Evolutionary conservation across 2,888 invertebrate genomes (phyloP), one percentile per base, ranked within the genome.

Genomic region (Scaptomyza parva): DNA sequence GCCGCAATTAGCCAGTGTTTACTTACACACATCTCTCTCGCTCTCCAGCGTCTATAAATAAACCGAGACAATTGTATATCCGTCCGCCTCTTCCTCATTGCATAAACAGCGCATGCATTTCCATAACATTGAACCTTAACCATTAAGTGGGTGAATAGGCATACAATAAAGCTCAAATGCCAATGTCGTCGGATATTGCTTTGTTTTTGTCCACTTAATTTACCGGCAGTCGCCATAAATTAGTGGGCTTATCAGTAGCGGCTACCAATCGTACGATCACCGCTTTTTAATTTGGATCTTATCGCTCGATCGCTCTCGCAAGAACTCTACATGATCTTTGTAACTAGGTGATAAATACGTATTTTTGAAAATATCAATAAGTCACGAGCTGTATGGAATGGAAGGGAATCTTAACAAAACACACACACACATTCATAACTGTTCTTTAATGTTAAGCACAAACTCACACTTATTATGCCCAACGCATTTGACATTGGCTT

Each of bases 71-170:
- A 64, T 59, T 67, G 45, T 37, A 47, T 41, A 35, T 24, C 18
- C 18, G n/a, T 51, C 7, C 12, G 18, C 18, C 17, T 33, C 66
- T 47, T 64, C 37, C 72, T 47, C 37, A 78, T 73, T 75, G 73
- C 57, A 68, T 68, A 77, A 62, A 61, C 59, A 69, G 50, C 17
- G 28, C 53, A 48, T 54, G 43, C 35, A 74, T 76, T 76, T 57
- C 76, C 76, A 76, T 78, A 76, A 62, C 57, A 73, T 66, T 74
- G 75, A 78, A 62, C 65, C 47, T 44, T 57, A 50, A 61, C 57
- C 60, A 28, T 24, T 43, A 18, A 18, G 30, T 62, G n/a, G 47
- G 37, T 41, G 45, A 30, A 12, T 20, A 43, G 33, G 44, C 37
- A 58, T 12, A 65, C 45, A 59, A 76, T 58, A 39, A 70, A 66